phyloP scores from a whole-genome alignment of 2,113 vertebrate species.

The Eptesicus fuscus region DNA sequence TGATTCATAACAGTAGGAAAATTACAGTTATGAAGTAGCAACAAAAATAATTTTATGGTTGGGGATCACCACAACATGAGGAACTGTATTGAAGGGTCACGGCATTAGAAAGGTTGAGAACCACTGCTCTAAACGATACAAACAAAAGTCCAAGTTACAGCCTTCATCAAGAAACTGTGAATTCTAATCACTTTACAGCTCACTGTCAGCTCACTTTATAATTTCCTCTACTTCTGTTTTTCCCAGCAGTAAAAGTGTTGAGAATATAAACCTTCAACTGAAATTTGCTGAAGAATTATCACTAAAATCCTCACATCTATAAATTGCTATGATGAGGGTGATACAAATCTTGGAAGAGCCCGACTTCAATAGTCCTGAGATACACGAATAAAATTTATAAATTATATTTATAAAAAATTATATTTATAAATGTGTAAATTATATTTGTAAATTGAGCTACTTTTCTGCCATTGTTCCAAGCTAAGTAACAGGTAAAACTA shows the following conservation, averaged over 20 bases:
- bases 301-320: not conserved
- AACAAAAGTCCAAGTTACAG: not conserved
- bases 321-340: not conserved
- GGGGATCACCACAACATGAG: too few relatives aligned
- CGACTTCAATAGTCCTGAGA: not conserved
- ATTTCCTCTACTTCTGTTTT: not conserved
- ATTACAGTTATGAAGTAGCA: too few relatives aligned
- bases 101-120: too few relatives aligned
- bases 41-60: too few relatives aligned
- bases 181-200: not conserved
- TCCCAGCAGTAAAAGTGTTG: not conserved
- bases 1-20: too few relatives aligned
- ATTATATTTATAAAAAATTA: not conserved
- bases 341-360: not conserved
- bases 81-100: too few relatives aligned
- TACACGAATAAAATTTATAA: not conserved
- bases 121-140: not conserved
- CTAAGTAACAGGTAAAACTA: not conserved
- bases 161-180: not conserved
- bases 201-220: not conserved
- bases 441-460: not conserved
- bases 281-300: not conserved
- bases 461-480: not conserved
- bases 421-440: not conserved
- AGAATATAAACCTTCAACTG: not conserved